Evolutionary conservation across 35 echinoderm and acorn worm species (phyloP), one percentile per base, ranked within the genome.

Genomic region (Lytechinus pictus): DNA sequence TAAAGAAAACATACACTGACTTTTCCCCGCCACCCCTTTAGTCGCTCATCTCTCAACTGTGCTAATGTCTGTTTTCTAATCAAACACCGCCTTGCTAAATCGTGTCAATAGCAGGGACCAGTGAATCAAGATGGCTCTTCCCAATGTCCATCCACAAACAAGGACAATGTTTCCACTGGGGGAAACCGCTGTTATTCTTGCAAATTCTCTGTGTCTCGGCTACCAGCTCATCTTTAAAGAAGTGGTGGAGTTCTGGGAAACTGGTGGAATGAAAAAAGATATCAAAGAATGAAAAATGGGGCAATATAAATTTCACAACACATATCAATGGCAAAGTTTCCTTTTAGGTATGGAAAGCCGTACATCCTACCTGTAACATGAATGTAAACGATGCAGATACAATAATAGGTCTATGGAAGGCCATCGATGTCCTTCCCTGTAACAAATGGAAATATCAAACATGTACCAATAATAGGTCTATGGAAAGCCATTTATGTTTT

Each of bases 11-110:
- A 79, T 79, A 79, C 66, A 79, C 4, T 79, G 66, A 24, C 66
- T 79, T 79, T 79, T 2, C 6, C 8, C 21, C 16, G 10, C 4
- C 66, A 4, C 19, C 66, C 66, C 66, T 8, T 79, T 24, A 79
- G 66, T 79, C n/a, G 66, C 88, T 21, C n/a, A 27, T 90, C 88
- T 52, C 28, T 90, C 88, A 90, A 54, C 88, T 90, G 10, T 12
- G 88, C 88, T 90, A 90, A 90, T 52, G 88, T 90, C 88, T 90
- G 88, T 90, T 90, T 90, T 90, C 88, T n/a, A 12, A 52, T 90
- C 9, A 90, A 90, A 90, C 88, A 90, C 88, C 29, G 88, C 27
- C 88, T 33, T 33, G 88, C 88, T 90, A 54, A 90, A 90, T 90
- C 88, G 28, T 90, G 88, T 90, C 52, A 54, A 54, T 90, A 44